A percentile compares a stretch with the other conserved stretches of the same genome.
Conservation (phyloP, 37 sponge, comb jelly and placozoan genomes). For the Eunapius fragilis region DNA sequence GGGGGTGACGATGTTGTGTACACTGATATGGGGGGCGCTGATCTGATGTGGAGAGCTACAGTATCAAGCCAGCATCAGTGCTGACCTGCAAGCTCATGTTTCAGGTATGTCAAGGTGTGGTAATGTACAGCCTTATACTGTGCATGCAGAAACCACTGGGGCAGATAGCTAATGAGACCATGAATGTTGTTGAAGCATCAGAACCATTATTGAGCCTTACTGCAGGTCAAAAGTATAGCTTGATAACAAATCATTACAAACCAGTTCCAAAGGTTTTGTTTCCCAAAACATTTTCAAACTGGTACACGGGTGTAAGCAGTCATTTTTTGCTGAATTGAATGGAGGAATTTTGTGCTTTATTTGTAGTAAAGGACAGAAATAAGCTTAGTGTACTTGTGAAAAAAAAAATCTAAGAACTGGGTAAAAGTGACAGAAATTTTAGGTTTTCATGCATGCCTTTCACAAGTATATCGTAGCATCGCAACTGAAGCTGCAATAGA, state of each 20-base stretch:
- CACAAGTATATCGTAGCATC: slow-evolving; percentile 18
- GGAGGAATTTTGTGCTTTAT: slow-evolving; percentile 30
- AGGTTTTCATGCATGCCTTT: slow-evolving; percentile 50
- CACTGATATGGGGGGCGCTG: background rate
- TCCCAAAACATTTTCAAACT: slow-evolving; percentile 27
- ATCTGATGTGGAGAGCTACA: background rate
- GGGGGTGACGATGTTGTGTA: background rate
- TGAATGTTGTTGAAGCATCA: too few species aligned
- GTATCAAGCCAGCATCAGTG: too few species aligned
- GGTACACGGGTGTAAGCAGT: slow-evolving; percentile 45
- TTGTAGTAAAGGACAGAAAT: slow-evolving; percentile 29
- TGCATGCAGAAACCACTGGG: too few species aligned
- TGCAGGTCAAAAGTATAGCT: too few species aligned
- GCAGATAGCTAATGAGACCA: too few species aligned
- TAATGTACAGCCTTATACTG: too few species aligned
- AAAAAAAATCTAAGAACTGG: slow-evolving; percentile 28
- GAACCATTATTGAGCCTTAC: too few species aligned
- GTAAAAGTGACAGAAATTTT: background rate
- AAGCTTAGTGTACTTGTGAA: background rate
- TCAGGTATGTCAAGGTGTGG: too few species aligned
- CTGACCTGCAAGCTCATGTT: too few species aligned
- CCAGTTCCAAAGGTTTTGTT: too few species aligned
- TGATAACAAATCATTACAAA: slow-evolving; percentile 7
- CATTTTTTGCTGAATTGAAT: slow-evolving; percentile 36
- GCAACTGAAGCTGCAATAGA: slow-evolving; percentile 28